Evolutionary conservation across 2,888 invertebrate genomes (phyloP), one percentile per base, ranked within the genome.

Genomic region (Brenthis hecate): DNA sequence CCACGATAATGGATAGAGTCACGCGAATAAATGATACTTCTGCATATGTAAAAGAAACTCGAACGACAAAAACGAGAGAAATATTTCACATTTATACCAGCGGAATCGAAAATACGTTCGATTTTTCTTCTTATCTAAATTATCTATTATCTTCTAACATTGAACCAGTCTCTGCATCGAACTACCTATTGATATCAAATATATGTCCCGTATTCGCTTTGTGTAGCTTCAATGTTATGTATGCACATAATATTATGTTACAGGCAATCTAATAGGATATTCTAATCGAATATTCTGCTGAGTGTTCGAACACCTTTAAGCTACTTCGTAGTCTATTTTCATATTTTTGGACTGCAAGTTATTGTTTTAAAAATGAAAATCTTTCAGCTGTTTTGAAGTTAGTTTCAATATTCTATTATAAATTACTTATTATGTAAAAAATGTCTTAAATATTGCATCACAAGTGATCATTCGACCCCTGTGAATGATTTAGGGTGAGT

Each of bases 71-170:
- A 61, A 69, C 63, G 58, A 28, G 79, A 80, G 79, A 82, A 82
- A 85, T 84, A 83, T 83, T 83, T 81, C 77, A 78, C 79, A 84
- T 86, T 82, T 83, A 82, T 83, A 79, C 78, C 77, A 81, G 8
- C n/a, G 16, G 16, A 53, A 53, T 16, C 16, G 51, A 53, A n/a
- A 53, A 53, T 53, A 53, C 16, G 16, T 36, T 54, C 36, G 19
- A 36, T 53, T 53, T 23, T 16, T 62, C 36, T 36, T 62, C 53
- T 87, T 89, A 88, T 88, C 87, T 87, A 85, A 88, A 89, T 85
- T 88, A 85, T 87, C 86, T 83, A 79, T 85, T 85, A 84, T 85
- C 80, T 78, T 75, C 76, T 78, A 76, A 77, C 79, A 77, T 73
- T 66, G 75, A 80, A 77, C 77, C 77, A 77, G 78, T 77, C 70